Evolutionary conservation across 1,140 invertebrate species (phyloP).

Genomic region (Drosophila cardini): DNA sequence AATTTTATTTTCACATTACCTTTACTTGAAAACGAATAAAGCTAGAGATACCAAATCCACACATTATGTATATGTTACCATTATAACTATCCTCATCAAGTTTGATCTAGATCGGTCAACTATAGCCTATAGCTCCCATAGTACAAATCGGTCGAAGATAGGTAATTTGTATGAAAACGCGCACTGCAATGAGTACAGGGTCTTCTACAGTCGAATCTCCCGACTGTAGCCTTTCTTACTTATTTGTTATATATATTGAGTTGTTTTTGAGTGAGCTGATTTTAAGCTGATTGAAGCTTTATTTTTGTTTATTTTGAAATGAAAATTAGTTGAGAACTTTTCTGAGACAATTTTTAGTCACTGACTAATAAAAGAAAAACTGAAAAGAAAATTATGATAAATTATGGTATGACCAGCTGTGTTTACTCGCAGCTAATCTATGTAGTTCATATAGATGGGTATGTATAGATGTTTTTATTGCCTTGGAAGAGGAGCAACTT

Average conservation of each 20-base stretch:
- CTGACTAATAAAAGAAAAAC: constrained; percentile 50
- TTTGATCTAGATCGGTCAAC: too few relatives aligned
- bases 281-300: constrained; percentile 54
- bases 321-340: not conserved
- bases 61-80: too few relatives aligned
- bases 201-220: too few relatives aligned
- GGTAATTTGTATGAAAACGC: too few relatives aligned
- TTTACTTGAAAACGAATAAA: too few relatives aligned
- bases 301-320: constrained; percentile 39
- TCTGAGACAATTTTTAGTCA: constrained; percentile 23
- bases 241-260: constrained; percentile 10
- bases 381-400: constrained; percentile 56
- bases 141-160: too few relatives aligned
- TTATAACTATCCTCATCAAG: too few relatives aligned
- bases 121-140: too few relatives aligned
- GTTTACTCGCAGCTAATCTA: constrained; percentile 32
- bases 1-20: too few relatives aligned
- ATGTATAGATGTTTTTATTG: constrained; percentile 1
- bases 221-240: too few relatives aligned
- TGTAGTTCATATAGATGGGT: not conserved
- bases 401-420: constrained; percentile 52
- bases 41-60: too few relatives aligned
- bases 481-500: constrained; percentile 14
- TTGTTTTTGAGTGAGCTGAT: constrained; percentile 44
- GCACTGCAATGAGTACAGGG: too few relatives aligned